Evolutionary conservation across 2,113 vertebrate species (phyloP).

Genomic region (Gasterosteus aculeatus): DNA sequence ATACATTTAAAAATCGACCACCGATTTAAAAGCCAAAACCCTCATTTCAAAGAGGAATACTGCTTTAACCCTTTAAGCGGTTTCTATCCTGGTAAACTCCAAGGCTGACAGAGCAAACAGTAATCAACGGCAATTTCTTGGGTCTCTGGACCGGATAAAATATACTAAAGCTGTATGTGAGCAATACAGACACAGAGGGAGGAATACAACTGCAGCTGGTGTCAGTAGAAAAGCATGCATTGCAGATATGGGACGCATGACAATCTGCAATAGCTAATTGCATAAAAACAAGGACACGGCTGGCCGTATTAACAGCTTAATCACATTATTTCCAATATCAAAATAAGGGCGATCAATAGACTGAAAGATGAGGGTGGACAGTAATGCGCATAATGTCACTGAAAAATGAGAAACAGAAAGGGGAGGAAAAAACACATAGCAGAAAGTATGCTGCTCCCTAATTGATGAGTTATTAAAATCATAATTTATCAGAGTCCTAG

Average conservation of each 20-base stretch:
- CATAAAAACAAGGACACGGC: slow-evolving; percentile 20
- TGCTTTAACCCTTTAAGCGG: background rate
- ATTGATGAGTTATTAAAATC: slow-evolving; percentile 75
- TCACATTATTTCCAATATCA: slow-evolving; percentile 47
- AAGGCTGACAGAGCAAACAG: background rate
- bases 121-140: slow-evolving; percentile 11
- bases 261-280: slow-evolving; percentile 27
- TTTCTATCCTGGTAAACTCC: background rate
- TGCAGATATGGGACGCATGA: background rate
- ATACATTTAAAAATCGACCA: background rate
- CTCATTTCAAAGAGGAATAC: background rate
- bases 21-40: background rate
- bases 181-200: slow-evolving; percentile 18
- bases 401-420: slow-evolving; percentile 46
- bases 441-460: slow-evolving; percentile 55
- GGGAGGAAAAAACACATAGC: slow-evolving; percentile 36
- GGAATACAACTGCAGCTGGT: slow-evolving; percentile 3
- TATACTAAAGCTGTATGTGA: slow-evolving; percentile 36
- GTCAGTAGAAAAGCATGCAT: slow-evolving; percentile 10
- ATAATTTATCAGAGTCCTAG: slow-evolving; percentile 70
- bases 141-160: slow-evolving; percentile 20
- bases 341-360: slow-evolving; percentile 59
- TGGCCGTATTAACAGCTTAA: slow-evolving; percentile 36
- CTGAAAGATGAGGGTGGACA: slow-evolving; percentile 21
- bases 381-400: slow-evolving; percentile 33